These are phyloP conservation scores for Erpobdella octoculata DNA, from an alignment of 2,888 invertebrate genomes.

Conservation along the genomic window DNA sequence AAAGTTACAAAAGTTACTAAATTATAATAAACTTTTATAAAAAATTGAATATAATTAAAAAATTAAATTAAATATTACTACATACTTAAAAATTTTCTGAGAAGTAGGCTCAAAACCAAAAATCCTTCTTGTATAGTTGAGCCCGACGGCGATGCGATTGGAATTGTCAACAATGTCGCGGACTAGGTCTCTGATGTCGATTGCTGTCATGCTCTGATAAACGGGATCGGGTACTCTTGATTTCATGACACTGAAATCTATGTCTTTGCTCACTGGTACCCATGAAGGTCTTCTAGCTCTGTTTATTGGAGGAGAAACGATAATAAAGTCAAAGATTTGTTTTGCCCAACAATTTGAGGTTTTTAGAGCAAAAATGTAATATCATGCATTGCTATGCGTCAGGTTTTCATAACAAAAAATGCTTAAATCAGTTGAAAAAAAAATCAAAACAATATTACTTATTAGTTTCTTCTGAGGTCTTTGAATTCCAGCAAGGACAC, in stretches of 20 bases:
- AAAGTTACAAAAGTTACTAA: background rate
- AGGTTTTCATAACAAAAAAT: background rate
- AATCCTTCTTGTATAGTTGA: background rate
- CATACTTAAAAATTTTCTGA: constrained; percentile 15
- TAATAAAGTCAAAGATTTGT: background rate
- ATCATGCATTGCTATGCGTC: background rate
- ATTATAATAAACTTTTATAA: background rate
- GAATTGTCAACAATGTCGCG: constrained; percentile 6
- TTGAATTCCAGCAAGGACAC: background rate
- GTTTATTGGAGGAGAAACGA: background rate
- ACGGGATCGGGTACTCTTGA: background rate
- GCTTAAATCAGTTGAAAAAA: background rate
- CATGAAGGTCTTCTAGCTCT: background rate
- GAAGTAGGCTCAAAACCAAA: constrained; percentile 11
- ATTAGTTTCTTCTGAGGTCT: background rate
- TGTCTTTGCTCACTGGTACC: background rate
- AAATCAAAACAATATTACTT: background rate
- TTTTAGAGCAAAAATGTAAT: background rate
- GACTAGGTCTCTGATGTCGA: background rate
- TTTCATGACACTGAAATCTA: background rate
- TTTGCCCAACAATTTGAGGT: background rate
- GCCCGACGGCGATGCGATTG: background rate
- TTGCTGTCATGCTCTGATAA: background rate
- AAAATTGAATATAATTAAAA: background rate
- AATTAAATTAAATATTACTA: background rate